Evolutionary conservation across 64 coral and sea anemone species (phyloP).

Genomic region (Montipora foliosa): DNA sequence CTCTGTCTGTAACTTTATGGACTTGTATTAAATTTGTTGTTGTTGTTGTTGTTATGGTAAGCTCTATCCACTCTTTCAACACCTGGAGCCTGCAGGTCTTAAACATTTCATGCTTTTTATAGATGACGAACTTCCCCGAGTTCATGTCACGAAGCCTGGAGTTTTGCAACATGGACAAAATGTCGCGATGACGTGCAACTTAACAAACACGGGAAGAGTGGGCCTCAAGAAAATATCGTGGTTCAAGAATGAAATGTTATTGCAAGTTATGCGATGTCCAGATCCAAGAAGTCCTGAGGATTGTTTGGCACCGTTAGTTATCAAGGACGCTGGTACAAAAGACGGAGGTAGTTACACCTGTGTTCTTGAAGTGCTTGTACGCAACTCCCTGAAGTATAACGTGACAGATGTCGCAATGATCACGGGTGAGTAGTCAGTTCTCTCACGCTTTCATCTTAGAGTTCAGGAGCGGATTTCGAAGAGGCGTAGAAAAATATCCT

Average conservation of each 20-base stretch:
- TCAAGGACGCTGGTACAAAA: background rate
- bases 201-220: background rate
- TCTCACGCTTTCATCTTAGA: too few relatives aligned
- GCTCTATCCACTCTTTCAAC: background rate
- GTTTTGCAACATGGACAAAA: background rate
- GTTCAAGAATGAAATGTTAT: background rate
- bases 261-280: background rate
- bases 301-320: background rate
- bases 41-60: background rate
- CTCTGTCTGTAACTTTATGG: too few relatives aligned
- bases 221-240: background rate
- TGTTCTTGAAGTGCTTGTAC: background rate
- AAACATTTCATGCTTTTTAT: background rate
- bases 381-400: background rate
- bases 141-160: background rate
- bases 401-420: background rate
- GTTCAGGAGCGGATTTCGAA: too few relatives aligned
- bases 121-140: background rate
- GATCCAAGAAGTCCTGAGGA: background rate
- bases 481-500: too few relatives aligned
- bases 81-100: too few relatives aligned
- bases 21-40: too few relatives aligned
- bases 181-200: background rate
- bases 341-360: constrained; percentile 8
- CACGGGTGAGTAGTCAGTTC: background rate